Evolutionary conservation across 2,888 invertebrate species (phyloP).

Genomic region (Amiota mariae): DNA sequence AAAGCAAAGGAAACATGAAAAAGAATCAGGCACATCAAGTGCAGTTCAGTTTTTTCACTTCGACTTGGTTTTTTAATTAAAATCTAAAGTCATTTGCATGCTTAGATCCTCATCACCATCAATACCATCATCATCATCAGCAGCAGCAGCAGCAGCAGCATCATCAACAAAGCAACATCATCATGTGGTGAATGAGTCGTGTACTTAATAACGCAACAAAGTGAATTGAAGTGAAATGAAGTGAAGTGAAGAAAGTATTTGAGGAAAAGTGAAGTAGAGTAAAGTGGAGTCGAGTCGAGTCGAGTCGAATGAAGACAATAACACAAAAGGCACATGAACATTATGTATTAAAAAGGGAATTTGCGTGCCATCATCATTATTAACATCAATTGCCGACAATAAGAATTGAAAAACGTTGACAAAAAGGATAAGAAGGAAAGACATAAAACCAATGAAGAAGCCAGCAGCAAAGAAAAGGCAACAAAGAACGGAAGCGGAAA

Average conservation of each 20-base stretch:
- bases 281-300: background rate
- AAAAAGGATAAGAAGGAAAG: constrained; percentile 1
- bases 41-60: constrained; percentile 51
- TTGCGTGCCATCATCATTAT: constrained; percentile 54
- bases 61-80: constrained; percentile 68
- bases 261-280: constrained; percentile 33
- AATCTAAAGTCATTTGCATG: constrained; percentile 69
- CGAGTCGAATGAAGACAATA: background rate
- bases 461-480: constrained; percentile 49
- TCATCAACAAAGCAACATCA: too few relatives aligned
- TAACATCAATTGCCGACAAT: constrained; percentile 69
- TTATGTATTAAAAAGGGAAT: constrained; percentile 12
- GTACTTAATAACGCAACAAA: too few relatives aligned
- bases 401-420: constrained; percentile 35
- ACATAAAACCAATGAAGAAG: constrained; percentile 45
- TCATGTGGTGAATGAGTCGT: too few relatives aligned
- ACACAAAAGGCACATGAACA: background rate
- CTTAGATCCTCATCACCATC: constrained; percentile 19
- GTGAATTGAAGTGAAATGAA: too few relatives aligned
- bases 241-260: too few relatives aligned
- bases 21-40: constrained; percentile 56
- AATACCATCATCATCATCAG: too few relatives aligned
- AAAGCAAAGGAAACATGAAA: constrained; percentile 28
- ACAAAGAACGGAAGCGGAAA: constrained; percentile 49
- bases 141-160: too few relatives aligned